phyloP scores from a whole-genome alignment of 1,140 invertebrate genomes.

The Asobara japonica region DNA sequence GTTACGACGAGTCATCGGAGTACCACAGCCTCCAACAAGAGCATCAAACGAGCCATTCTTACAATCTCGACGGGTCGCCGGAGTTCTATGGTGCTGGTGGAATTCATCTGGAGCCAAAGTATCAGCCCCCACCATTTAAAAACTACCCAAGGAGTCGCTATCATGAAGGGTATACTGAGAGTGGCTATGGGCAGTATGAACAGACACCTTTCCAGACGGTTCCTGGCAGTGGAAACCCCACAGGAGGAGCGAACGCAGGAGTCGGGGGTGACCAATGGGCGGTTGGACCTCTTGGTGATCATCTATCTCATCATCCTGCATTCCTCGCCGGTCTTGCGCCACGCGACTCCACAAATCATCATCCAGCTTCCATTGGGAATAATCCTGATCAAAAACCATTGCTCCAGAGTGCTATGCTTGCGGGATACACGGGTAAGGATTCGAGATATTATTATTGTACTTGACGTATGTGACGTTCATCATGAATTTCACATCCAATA shows the following conservation, averaged over 20 bases:
- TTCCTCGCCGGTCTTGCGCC: slow-evolving; percentile 69
- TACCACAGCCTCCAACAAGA: slow-evolving; percentile 75
- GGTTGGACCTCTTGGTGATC: slow-evolving; percentile 60
- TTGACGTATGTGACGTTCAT: too few relatives aligned
- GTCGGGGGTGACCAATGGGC: slow-evolving; percentile 64
- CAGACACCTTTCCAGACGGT: slow-evolving; percentile 83
- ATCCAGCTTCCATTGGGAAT: slow-evolving; percentile 62
- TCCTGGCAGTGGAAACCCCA: slow-evolving; percentile 72
- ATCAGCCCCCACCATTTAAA: slow-evolving; percentile 74
- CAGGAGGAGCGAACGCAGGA: slow-evolving; percentile 66
- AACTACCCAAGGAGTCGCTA: slow-evolving; percentile 77
- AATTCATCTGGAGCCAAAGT: slow-evolving; percentile 75
- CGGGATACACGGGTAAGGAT: slow-evolving; percentile 74
- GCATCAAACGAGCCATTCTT: slow-evolving; percentile 68
- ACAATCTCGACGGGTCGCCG: slow-evolving; percentile 74
- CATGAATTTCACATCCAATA: too few relatives aligned
- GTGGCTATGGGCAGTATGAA: slow-evolving; percentile 75
- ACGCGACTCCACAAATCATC: slow-evolving; percentile 64
- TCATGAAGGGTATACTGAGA: slow-evolving; percentile 74
- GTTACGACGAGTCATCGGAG: slow-evolving; percentile 73
- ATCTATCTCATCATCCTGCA: slow-evolving; percentile 72
- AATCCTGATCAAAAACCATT: slow-evolving; percentile 77
- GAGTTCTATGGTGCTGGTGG: slow-evolving; percentile 76
- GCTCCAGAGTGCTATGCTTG: slow-evolving; percentile 77
- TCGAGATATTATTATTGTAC: slow-evolving; percentile 9